These are phyloP conservation scores for Rhorus exstirpatorius DNA, from an alignment of 2,888 invertebrate genomes.

Conservation along the genomic window DNA sequence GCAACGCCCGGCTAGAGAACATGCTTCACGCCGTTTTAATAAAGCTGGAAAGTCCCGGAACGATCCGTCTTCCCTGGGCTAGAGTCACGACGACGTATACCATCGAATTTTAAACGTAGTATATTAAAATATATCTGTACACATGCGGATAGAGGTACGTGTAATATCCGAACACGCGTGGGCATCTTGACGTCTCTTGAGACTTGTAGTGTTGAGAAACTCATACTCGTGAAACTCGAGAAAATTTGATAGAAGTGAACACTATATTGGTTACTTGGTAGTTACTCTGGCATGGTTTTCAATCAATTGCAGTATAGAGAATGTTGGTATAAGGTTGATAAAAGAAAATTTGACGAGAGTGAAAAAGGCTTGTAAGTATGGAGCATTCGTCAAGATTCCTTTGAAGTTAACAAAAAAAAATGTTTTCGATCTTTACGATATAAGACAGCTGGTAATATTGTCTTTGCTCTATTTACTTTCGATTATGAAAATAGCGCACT, in stretches of 20 bases:
- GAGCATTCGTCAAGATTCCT: neutral
- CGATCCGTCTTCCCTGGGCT: constrained; percentile 75
- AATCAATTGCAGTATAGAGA: constrained; percentile 22
- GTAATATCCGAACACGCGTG: constrained; percentile 62
- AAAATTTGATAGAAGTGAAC: constrained; percentile 52
- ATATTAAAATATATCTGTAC: neutral
- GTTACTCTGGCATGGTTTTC: constrained; percentile 9
- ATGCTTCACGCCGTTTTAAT: constrained; percentile 77
- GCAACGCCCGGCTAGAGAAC: constrained; percentile 34
- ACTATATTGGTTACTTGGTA: constrained; percentile 20
- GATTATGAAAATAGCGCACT: too few relatives aligned
- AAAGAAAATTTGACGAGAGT: neutral
- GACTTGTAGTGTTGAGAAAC: constrained; percentile 53
- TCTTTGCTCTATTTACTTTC: too few relatives aligned
- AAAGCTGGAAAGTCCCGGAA: constrained; percentile 74
- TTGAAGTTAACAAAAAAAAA: too few relatives aligned
- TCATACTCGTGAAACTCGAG: constrained; percentile 50
- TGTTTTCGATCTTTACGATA: too few relatives aligned
- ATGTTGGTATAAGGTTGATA: neutral
- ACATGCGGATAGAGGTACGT: constrained; percentile 19
- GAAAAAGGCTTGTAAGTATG: neutral
- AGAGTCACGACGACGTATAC: constrained; percentile 69
- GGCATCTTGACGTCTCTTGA: constrained; percentile 58
- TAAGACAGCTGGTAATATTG: too few relatives aligned
- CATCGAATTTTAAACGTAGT: constrained; percentile 58